Evolutionary conservation across 53 echinoderm and acorn worm species (phyloP).

Genomic region (Pentamera pediparva): DNA sequence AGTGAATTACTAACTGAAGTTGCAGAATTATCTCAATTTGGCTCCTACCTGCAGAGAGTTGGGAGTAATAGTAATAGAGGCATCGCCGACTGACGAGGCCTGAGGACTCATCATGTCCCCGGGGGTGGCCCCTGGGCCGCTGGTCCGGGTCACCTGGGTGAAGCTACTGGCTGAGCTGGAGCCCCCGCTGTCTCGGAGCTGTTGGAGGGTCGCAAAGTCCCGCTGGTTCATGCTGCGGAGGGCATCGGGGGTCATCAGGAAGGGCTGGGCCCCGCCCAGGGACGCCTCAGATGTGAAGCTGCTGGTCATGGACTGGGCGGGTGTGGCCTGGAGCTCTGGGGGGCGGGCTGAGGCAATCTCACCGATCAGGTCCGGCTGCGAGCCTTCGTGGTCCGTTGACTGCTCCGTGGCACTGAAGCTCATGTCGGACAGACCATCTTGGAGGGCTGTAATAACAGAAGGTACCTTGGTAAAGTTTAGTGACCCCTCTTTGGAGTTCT

Average conservation of each 20-base stretch:
- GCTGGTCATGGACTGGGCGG: slow-evolving; percentile 68
- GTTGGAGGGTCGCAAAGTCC: slow-evolving; percentile 42
- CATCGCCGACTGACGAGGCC: slow-evolving; percentile 55
- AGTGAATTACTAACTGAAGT: too few species aligned
- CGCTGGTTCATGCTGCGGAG: slow-evolving; percentile 51
- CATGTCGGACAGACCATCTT: slow-evolving; percentile 88
- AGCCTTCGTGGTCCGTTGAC: slow-evolving; percentile 57
- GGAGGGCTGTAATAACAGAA: slow-evolving; percentile 50
- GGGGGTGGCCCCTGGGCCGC: slow-evolving; percentile 53
- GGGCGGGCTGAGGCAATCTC: background rate
- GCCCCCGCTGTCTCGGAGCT: slow-evolving; percentile 64
- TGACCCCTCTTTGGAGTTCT: too few species aligned
- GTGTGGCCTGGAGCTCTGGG: slow-evolving; percentile 41
- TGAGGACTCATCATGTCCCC: slow-evolving; percentile 71
- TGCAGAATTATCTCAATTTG: too few species aligned
- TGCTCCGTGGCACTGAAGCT: slow-evolving; percentile 79
- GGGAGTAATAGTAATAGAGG: slow-evolving; percentile 75
- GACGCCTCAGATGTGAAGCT: slow-evolving; percentile 89
- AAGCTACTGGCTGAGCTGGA: slow-evolving; percentile 68
- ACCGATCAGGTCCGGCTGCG: slow-evolving; percentile 38
- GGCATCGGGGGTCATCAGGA: slow-evolving; percentile 87
- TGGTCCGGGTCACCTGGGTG: slow-evolving; percentile 68
- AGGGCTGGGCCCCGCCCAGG: slow-evolving; percentile 64
- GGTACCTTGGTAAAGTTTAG: too few species aligned
- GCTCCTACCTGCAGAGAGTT: slow-evolving; percentile 37